Evolutionary conservation across 2,113 vertebrate species (phyloP).

Genomic region (Megalops atlanticus): DNA sequence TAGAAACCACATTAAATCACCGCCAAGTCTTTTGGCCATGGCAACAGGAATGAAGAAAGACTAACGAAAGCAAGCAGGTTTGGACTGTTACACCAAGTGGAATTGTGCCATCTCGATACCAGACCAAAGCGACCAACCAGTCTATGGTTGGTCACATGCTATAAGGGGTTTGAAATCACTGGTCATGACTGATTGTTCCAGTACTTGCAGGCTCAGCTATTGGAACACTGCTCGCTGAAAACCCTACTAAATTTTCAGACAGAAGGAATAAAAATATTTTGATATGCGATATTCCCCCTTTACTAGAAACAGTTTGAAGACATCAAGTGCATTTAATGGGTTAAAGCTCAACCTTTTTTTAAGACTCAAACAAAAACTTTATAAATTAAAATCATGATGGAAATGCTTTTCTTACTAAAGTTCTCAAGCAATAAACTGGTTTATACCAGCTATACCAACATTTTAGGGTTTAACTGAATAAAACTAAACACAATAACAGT

Average conservation of each 20-base stretch:
- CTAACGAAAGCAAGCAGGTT: constrained; percentile 79
- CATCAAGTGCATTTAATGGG: not conserved
- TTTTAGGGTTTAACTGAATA: constrained; percentile 9
- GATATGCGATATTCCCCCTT: not conserved
- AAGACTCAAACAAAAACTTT: not conserved
- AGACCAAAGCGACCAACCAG: constrained; percentile 81
- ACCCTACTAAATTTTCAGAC: constrained; percentile 46
- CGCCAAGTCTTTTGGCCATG: constrained; percentile 66
- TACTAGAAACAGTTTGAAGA: not conserved
- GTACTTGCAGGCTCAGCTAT: constrained; percentile 37
- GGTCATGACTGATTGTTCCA: constrained; percentile 59
- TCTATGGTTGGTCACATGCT: constrained; percentile 81
- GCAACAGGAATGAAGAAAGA: constrained; percentile 75
- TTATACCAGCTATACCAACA: constrained; percentile 9
- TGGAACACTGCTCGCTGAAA: constrained; percentile 44
- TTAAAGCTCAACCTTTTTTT: not conserved
- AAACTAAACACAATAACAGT: constrained; percentile 17
- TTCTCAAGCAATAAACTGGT: constrained; percentile 1
- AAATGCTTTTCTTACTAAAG: constrained; percentile 17
- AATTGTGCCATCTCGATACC: constrained; percentile 77
- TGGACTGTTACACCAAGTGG: constrained; percentile 78
- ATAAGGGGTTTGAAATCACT: constrained; percentile 64
- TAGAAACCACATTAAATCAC: constrained; percentile 77
- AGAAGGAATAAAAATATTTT: constrained; percentile 16
- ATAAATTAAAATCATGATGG: constrained; percentile 38